Conservation (phyloP, 2,797 vertebrate species). For the Morus bassanus region DNA sequence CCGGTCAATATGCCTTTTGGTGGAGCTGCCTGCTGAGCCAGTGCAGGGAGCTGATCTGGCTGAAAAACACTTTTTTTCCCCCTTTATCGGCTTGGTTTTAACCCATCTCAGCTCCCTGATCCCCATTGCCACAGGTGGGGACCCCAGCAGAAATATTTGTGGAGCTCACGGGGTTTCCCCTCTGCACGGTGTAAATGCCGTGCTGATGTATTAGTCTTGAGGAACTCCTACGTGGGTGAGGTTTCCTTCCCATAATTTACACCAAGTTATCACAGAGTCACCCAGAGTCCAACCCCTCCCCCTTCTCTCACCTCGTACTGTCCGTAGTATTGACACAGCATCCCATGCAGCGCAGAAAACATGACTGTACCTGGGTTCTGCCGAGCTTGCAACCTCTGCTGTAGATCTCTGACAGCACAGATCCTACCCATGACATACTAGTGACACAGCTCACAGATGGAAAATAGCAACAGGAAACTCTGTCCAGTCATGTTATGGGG, state of each 20-base stretch:
- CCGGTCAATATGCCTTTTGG: fast-evolving
- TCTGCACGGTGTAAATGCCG: neutral
- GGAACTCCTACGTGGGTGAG: fast-evolving
- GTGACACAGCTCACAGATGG: neutral
- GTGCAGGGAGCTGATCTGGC: neutral
- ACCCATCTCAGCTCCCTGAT: neutral
- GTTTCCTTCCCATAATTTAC: neutral
- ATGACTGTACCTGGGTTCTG: neutral
- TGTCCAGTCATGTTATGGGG: neutral
- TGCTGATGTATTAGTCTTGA: neutral
- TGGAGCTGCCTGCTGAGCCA: neutral
- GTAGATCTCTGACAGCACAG: neutral
- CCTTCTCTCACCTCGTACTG: neutral
- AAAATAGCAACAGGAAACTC: neutral
- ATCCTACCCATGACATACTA: neutral
- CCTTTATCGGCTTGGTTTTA: neutral
- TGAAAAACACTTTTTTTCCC: fast-evolving
- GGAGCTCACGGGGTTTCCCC: fast-evolving
- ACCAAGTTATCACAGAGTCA: neutral
- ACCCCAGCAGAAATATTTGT: neutral
- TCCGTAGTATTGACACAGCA: fast-evolving
- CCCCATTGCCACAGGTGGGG: fast-evolving
- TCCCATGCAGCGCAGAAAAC: fast-evolving
- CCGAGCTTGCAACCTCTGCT: neutral
- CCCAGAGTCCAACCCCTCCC: fast-evolving